Percentiles rank a stretch among this genome's conserved stretches.
phyloP scores from a whole-genome alignment of 2,113 vertebrate species.

The Scomber japonicus region DNA sequence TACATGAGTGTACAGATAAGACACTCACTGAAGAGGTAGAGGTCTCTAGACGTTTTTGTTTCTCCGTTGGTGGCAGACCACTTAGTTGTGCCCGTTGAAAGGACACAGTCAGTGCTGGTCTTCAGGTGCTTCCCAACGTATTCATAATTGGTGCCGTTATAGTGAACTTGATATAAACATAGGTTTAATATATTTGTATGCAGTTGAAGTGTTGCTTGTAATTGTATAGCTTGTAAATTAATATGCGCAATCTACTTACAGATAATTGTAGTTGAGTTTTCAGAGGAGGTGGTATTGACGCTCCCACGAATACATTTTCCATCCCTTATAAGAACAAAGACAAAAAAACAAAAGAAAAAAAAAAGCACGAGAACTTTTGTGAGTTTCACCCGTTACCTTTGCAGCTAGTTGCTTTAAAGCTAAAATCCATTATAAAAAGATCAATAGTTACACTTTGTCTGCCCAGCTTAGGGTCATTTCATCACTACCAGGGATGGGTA shows the following conservation, averaged over 20 bases:
- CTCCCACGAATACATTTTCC: constrained; percentile 28
- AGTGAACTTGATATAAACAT: constrained; percentile 34
- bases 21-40: constrained; percentile 63
- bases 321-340: constrained; percentile 12
- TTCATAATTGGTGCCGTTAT: neutral
- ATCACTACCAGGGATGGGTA: neutral
- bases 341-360: neutral
- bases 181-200: neutral
- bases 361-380: neutral
- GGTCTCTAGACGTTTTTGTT: constrained; percentile 3
- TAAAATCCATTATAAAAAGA: neutral
- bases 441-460: constrained; percentile 46
- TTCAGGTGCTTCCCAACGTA: constrained; percentile 32
- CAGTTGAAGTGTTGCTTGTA: neutral
- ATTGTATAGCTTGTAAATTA: neutral
- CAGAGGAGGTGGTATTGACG: neutral
- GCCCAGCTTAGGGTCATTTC: neutral
- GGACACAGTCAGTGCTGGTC: constrained; percentile 57
- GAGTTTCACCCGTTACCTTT: neutral
- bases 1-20: neutral
- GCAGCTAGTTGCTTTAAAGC: neutral
- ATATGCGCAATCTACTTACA: constrained; percentile 44
- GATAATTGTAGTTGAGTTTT: neutral
- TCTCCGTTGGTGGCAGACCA: fast-evolving
- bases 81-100: constrained; percentile 33